A percentile compares a stretch with the other conserved stretches of the same genome.
Evolutionary conservation across 2,113 vertebrate species (phyloP).

Genomic region (Spermophilus dauricus): DNA sequence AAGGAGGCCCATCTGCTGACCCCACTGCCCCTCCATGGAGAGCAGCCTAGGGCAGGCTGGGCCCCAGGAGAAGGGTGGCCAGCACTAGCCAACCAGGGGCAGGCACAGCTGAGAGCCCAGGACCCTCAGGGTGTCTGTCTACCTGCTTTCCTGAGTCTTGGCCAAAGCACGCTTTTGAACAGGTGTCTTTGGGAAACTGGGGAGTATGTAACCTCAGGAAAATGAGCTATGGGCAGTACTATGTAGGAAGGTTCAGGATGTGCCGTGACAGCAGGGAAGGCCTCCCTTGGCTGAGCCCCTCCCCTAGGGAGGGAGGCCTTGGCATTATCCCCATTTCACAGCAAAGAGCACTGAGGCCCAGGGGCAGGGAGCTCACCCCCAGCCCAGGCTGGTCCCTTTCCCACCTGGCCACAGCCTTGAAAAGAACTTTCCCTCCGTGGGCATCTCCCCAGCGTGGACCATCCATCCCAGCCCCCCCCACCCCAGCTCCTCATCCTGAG

Average conservation of each 20-base stretch:
- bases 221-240: not conserved
- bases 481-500: not conserved
- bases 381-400: fast-evolving
- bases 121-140: fast-evolving
- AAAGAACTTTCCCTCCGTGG: not conserved
- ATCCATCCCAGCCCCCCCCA: fast-evolving
- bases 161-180: not conserved
- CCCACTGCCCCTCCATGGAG: too few species aligned
- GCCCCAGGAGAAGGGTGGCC: not conserved
- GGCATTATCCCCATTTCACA: not conserved
- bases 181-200: not conserved
- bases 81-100: not conserved
- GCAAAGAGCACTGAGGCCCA: not conserved
- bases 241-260: fast-evolving
- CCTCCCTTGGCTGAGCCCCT: fast-evolving
- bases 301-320: fast-evolving
- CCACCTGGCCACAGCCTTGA: not conserved
- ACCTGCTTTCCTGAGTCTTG: not conserved
- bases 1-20: not conserved
- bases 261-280: fast-evolving
- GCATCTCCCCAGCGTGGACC: fast-evolving
- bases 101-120: not conserved
- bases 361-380: not conserved
- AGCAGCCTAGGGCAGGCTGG: not conserved
- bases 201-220: not conserved